Base-by-base conservation (phyloP, 2,113 vertebrate species). In the Hucho hucho region DNA sequence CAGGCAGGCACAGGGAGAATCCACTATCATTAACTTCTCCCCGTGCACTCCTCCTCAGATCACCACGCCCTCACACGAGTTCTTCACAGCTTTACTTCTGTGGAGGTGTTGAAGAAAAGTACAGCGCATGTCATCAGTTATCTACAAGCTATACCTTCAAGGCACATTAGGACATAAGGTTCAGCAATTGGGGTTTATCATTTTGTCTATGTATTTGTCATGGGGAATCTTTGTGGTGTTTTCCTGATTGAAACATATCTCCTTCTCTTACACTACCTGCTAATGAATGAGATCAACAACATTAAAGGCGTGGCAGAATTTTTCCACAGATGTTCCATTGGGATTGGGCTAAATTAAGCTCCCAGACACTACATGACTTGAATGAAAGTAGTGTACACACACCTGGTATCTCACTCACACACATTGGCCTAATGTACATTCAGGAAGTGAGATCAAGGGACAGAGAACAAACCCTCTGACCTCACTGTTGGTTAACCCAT, bases 291-390 rank as follows among this genome's bases (percentile, higher is more conserved):
- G 1, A 16, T 43, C 64, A 63, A 32, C 22, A 68, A 22, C 22
- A 37, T 58, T 72, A 13, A 66, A 69, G 64, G 64, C 53, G 63
- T 64, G 78, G 70, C 28, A 9, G 28, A 58, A 25, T 66, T 61
- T 64, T 71, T 16, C 25, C 49, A 24, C 72, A 69, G 67, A 56
- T 79, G 81, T 73, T 76, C 70, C 72, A 68, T 69, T 75, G 71
- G 75, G 70, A 72, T 79, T 1, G 20, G 77, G 79, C 80, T 69
- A 73, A 86, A 89, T 85, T 77, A 86, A 82, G 81, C 76, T 58
- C 66, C 81, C 70, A 72, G 75, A 72, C 71, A 73, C 37, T 18
- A 56, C 53, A 73, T 2, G 13, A 25, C 28, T 59, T 18, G 32
- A 4, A 25, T 65, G 32, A 64, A 47, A 69, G 37, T 72, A 25